Conservation (phyloP, 1,140 invertebrate species). For the Dryas iulia region DNA sequence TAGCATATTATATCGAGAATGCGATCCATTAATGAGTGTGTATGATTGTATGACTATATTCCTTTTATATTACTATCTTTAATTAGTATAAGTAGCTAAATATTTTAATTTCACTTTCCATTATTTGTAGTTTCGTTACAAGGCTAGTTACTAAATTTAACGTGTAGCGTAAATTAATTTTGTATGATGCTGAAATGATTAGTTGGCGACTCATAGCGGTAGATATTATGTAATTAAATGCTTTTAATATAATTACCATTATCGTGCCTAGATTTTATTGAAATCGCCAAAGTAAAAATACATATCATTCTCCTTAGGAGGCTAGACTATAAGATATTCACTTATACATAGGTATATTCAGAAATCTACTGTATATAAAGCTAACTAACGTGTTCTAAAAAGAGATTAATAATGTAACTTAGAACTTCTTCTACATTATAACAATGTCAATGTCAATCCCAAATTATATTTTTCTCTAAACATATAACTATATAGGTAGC, state of each 20-base stretch:
- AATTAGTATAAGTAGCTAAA: neutral
- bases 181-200: neutral
- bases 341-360: neutral
- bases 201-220: neutral
- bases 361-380: neutral
- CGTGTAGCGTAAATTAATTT: neutral
- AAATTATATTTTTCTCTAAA: neutral
- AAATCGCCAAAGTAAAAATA: conserved; percentile 60
- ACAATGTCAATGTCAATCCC: neutral
- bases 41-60: conserved; percentile 10
- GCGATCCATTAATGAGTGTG: conserved; percentile 8
- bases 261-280: conserved; percentile 65
- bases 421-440: neutral
- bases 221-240: neutral
- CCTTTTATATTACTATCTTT: neutral
- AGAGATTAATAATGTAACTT: neutral
- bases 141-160: neutral
- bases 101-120: neutral
- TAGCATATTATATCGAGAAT: conserved; percentile 12
- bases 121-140: neutral
- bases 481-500: neutral
- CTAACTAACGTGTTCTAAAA: neutral
- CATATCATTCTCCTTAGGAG: conserved; percentile 58
- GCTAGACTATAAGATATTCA: conserved; percentile 32
- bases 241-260: conserved; percentile 45